Evolutionary conservation across 2,888 invertebrate species (phyloP).

Genomic region (Linnaemya tessellans): DNA sequence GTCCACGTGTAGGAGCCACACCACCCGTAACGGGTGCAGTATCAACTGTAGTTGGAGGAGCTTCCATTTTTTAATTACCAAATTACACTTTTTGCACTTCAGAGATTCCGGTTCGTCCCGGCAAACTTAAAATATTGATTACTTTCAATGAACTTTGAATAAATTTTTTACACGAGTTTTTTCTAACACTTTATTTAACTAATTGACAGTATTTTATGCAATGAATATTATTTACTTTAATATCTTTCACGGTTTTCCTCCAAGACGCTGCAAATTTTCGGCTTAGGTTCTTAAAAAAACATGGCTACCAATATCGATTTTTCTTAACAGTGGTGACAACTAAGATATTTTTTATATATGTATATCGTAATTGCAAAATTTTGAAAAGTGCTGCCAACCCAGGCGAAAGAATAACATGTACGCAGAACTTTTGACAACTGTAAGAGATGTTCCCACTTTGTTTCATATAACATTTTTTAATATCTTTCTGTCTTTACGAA

Average conservation of each 20-base stretch:
- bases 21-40: conserved; percentile 76
- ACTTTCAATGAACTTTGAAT: conserved; percentile 49
- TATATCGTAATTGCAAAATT: too few relatives aligned
- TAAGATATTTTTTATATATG: not conserved
- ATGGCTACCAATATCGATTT: conserved; percentile 69
- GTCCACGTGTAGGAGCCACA: conserved; percentile 79
- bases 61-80: conserved; percentile 76
- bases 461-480: too few relatives aligned
- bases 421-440: too few relatives aligned
- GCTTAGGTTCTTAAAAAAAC: conserved; percentile 63
- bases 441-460: too few relatives aligned
- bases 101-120: conserved; percentile 52
- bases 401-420: too few relatives aligned
- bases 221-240: conserved; percentile 6
- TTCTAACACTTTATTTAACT: conserved; percentile 29
- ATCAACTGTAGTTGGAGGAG: conserved; percentile 77
- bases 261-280: conserved; percentile 61
- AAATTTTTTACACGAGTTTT: conserved; percentile 19
- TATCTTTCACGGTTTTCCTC: conserved; percentile 12
- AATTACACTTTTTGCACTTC: conserved; percentile 34
- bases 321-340: conserved; percentile 32
- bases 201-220: conserved; percentile 36
- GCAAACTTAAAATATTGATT: conserved; percentile 45
- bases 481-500: too few relatives aligned
- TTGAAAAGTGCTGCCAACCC: too few relatives aligned